Conservation (phyloP, 2,113 vertebrate species). For the Otis tarda region DNA sequence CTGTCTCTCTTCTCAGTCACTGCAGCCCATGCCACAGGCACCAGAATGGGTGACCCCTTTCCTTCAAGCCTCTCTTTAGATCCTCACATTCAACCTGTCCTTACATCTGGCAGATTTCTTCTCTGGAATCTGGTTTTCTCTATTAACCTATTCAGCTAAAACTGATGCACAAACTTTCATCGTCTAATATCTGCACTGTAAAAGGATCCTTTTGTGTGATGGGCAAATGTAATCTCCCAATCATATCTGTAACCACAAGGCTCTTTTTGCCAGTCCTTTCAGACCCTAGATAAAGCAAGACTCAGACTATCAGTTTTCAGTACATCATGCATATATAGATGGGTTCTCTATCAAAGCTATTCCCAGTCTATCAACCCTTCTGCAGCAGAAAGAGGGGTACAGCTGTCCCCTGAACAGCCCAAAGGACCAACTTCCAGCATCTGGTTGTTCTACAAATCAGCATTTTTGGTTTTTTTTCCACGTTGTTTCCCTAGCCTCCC, state of each 20-base stretch:
- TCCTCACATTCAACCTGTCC: background rate
- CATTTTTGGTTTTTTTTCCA: background rate
- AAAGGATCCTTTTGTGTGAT: background rate
- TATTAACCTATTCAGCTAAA: background rate
- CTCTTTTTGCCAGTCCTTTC: background rate
- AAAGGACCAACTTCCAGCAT: background rate
- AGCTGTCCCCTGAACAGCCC: background rate
- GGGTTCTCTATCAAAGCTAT: background rate
- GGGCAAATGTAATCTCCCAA: background rate
- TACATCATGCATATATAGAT: background rate
- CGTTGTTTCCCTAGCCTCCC: background rate
- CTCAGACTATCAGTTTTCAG: background rate
- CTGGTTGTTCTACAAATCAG: background rate
- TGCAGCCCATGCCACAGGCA: background rate
- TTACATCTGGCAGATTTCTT: background rate
- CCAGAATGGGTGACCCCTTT: background rate
- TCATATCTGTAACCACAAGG: background rate
- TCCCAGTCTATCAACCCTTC: background rate
- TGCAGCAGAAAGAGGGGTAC: background rate
- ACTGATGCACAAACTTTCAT: background rate
- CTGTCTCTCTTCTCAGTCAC: background rate
- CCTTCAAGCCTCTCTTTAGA: background rate
- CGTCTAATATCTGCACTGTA: background rate
- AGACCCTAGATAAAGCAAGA: background rate
- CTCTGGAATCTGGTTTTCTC: background rate